Evolutionary conservation across 2,113 vertebrate species (phyloP).

Genomic region (Scartelaos histophorus): DNA sequence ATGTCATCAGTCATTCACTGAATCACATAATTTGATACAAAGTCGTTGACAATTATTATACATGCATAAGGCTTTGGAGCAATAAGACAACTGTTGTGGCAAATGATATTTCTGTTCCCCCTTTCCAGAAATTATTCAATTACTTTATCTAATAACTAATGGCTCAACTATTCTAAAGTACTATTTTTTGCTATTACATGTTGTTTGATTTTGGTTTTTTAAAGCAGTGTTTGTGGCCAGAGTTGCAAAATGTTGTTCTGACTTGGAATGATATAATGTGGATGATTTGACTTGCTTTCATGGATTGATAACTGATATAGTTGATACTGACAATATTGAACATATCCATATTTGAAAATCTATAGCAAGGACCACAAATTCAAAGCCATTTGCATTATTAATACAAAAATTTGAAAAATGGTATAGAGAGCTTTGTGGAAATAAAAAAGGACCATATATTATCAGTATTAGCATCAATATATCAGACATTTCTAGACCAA

Average conservation of each 20-base stretch:
- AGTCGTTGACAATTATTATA: conserved; percentile 40
- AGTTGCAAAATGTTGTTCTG: neutral
- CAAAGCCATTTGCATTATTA: too few species aligned
- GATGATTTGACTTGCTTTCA: too few species aligned
- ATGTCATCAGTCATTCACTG: conserved; percentile 61
- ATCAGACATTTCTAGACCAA: too few species aligned
- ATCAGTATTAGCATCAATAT: too few species aligned
- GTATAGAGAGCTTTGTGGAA: too few species aligned
- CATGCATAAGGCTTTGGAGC: conserved; percentile 32
- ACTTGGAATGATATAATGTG: neutral
- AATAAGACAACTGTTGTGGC: conserved; percentile 16
- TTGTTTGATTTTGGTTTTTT: too few species aligned
- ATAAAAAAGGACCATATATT: too few species aligned
- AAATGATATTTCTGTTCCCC: neutral
- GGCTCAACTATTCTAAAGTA: neutral
- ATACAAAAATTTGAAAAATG: too few species aligned
- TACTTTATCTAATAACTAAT: neutral
- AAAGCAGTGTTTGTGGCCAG: neutral
- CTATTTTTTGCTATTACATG: neutral
- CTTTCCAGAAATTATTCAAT: neutral
- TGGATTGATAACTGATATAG: too few species aligned
- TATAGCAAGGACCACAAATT: too few species aligned
- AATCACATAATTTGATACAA: conserved; percentile 57
- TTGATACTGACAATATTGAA: too few species aligned
- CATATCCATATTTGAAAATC: too few species aligned